Evolutionary conservation across 2,888 invertebrate genomes (phyloP).

Genomic region (Patella depressa): DNA sequence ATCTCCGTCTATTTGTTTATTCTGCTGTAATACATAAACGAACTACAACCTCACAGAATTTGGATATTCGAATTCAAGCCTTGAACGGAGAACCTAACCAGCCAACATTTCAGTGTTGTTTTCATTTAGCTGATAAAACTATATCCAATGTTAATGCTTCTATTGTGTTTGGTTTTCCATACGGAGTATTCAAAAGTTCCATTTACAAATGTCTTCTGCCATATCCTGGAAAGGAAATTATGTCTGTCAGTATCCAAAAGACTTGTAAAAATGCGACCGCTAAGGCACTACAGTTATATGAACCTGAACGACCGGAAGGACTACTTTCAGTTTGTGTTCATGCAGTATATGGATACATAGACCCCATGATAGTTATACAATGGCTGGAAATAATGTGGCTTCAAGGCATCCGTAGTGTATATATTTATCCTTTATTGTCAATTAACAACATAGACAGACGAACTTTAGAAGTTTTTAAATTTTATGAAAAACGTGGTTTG

Average conservation of each 20-base stretch:
- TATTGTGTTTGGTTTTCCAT: neutral
- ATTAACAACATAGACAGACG: neutral
- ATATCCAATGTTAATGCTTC: neutral
- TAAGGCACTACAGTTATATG: too few species aligned
- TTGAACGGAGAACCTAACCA: neutral
- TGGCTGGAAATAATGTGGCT: neutral
- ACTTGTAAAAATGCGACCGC: too few species aligned
- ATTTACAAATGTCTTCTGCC: neutral
- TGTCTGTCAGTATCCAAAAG: too few species aligned
- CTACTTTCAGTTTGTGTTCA: neutral
- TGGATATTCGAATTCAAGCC: neutral
- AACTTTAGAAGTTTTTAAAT: neutral
- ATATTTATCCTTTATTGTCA: neutral
- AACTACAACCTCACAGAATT: too few species aligned
- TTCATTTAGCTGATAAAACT: neutral
- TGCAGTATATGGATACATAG: neutral
- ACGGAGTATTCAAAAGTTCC: neutral
- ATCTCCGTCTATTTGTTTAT: too few species aligned
- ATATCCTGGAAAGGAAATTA: too few species aligned
- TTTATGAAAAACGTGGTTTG: neutral
- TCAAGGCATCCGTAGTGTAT: neutral
- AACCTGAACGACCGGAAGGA: neutral
- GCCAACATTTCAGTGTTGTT: neutral
- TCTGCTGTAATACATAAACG: too few species aligned
- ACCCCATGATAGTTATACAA: neutral